These are phyloP conservation scores for Stigmatopora nigra DNA, from an alignment of 2,113 vertebrate genomes.

Conservation along the genomic window DNA sequence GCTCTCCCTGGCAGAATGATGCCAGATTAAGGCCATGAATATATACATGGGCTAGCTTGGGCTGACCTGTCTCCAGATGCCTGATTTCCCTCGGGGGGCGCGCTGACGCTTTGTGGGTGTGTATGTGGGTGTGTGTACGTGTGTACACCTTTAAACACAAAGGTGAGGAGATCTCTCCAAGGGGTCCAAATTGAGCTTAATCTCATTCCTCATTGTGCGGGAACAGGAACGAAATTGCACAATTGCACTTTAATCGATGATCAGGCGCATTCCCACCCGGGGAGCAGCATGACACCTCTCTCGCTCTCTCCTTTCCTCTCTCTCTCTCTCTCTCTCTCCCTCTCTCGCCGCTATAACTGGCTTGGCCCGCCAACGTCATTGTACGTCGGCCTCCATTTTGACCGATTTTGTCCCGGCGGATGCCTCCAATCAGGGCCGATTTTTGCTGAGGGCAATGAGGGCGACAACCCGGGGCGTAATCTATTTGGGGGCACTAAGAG, in stretches of 20 bases:
- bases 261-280: slow-evolving; percentile 32
- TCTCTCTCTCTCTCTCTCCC: slow-evolving; percentile 21
- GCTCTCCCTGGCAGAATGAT: slow-evolving; percentile 70
- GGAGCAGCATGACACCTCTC: slow-evolving; percentile 7
- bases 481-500: slow-evolving; percentile 55
- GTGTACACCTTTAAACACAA: slow-evolving; percentile 56
- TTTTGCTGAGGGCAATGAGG: too few relatives aligned
- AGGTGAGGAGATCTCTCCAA: slow-evolving; percentile 74
- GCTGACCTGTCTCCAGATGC: slow-evolving; percentile 77
- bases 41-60: slow-evolving; percentile 73
- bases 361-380: slow-evolving; percentile 49
- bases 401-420: slow-evolving; percentile 41
- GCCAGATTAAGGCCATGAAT: slow-evolving; percentile 80
- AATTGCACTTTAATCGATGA: slow-evolving; percentile 74
- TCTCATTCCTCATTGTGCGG: slow-evolving; percentile 75
- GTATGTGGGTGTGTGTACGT: slow-evolving; percentile 14
- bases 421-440: slow-evolving; percentile 66
- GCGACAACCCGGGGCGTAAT: slow-evolving; percentile 47
- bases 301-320: slow-evolving; percentile 1
- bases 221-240: slow-evolving; percentile 75
- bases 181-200: slow-evolving; percentile 79
- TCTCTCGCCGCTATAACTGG: slow-evolving; percentile 23
- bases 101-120: slow-evolving; percentile 47
- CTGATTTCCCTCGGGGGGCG: slow-evolving; percentile 78
- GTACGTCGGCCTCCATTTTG: slow-evolving; percentile 53